Evolutionary conservation across 2,797 vertebrate species (phyloP).

Genomic region (Rhinatrema bivittatum): DNA sequence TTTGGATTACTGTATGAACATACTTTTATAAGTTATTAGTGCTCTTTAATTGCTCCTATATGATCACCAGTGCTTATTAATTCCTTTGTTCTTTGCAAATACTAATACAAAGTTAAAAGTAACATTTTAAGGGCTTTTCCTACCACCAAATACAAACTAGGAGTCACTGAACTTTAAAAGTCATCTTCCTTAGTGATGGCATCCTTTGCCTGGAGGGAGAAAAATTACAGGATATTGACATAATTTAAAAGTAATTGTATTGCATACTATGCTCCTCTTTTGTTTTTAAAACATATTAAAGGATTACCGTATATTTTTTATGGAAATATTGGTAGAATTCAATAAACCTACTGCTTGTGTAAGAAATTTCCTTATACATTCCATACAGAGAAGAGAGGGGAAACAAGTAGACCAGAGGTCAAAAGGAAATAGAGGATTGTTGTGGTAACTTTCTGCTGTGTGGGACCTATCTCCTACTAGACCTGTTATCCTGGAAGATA

Average conservation of each 20-base stretch:
- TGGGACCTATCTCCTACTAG: too few relatives aligned
- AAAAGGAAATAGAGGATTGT: too few relatives aligned
- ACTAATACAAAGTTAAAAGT: slow-evolving; percentile 30
- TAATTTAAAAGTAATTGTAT: slow-evolving; percentile 47
- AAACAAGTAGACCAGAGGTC: too few relatives aligned
- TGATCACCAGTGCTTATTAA: slow-evolving; percentile 34
- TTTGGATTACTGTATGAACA: slow-evolving; percentile 38
- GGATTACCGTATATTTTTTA: slow-evolving; percentile 18
- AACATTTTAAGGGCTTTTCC: slow-evolving; percentile 29
- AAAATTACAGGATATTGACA: slow-evolving; percentile 44
- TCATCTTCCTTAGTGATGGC: slow-evolving; percentile 41
- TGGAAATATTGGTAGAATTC: slow-evolving; percentile 31
- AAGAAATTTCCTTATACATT: too few relatives aligned
- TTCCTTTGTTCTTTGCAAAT: slow-evolving; percentile 37
- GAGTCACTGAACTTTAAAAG: slow-evolving; percentile 39
- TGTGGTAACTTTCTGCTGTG: too few relatives aligned
- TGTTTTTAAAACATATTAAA: slow-evolving; percentile 29
- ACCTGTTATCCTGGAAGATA: too few relatives aligned
- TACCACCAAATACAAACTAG: slow-evolving; percentile 36
- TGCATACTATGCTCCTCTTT: slow-evolving; percentile 36
- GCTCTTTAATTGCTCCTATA: slow-evolving; percentile 37
- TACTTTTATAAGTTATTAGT: slow-evolving; percentile 28
- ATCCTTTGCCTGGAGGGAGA: slow-evolving; percentile 43
- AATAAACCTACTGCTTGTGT: slow-evolving; percentile 40
- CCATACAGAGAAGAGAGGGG: too few relatives aligned